These are phyloP conservation scores for Argyresthia goedartella DNA, from an alignment of 2,888 invertebrate species.

Conservation along the genomic window DNA sequence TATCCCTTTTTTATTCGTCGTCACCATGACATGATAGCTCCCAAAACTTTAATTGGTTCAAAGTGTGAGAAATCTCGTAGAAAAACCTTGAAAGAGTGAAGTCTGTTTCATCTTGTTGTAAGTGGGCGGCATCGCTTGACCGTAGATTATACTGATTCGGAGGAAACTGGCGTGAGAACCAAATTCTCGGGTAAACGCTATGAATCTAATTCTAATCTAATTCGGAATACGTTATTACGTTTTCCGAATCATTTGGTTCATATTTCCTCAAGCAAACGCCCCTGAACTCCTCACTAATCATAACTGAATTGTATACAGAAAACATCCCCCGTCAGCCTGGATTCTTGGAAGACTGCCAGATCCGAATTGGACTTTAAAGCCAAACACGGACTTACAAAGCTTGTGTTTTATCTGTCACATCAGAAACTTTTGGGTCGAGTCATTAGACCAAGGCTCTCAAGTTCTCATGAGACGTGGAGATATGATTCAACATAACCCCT, in stretches of 20 bases:
- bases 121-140: neutral
- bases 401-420: constrained; percentile 32
- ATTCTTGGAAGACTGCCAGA: constrained; percentile 48
- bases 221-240: too few species aligned
- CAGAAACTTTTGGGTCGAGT: constrained; percentile 10
- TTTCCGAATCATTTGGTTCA: too few species aligned
- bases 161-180: neutral
- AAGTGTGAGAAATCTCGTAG: too few species aligned
- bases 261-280: too few species aligned
- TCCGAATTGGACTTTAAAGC: constrained; percentile 35
- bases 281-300: too few species aligned
- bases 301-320: neutral
- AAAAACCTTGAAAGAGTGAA: neutral
- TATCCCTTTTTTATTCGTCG: too few species aligned
- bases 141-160: neutral
- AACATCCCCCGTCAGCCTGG: neutral
- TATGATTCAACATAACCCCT: constrained; percentile 22
- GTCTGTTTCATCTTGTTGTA: neutral
- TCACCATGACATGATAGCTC: too few species aligned
- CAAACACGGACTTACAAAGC: constrained; percentile 43
- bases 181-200: neutral
- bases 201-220: too few species aligned
- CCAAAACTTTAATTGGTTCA: too few species aligned
- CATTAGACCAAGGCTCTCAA: constrained; percentile 22
- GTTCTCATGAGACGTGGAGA: constrained; percentile 28